Percentiles rank a stretch among this genome's conserved stretches.
phyloP scores from a whole-genome alignment of 2,888 invertebrate genomes.

The Drosophila kuntzei region DNA sequence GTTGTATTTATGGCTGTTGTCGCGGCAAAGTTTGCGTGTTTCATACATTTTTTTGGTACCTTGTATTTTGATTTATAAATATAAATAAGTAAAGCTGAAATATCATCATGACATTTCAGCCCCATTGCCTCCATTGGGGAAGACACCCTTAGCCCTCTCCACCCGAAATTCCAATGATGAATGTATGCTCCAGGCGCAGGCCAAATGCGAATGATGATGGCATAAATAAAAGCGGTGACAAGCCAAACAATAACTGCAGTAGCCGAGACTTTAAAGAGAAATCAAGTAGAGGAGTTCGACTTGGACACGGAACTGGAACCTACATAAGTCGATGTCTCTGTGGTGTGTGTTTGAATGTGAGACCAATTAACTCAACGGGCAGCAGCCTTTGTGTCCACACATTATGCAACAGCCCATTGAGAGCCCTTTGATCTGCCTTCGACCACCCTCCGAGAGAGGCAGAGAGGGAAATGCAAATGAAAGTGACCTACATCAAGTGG shows the following conservation, averaged over 20 bases:
- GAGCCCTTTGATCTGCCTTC: conserved; percentile 63
- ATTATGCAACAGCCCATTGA: conserved; percentile 72
- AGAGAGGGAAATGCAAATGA: conserved; percentile 59
- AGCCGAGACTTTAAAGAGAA: conserved; percentile 11
- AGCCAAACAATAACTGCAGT: conserved; percentile 47
- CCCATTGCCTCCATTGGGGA: conserved; percentile 6
- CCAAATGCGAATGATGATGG: conserved; percentile 55
- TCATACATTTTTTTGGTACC: conserved; percentile 43
- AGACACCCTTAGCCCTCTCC: conserved; percentile 8
- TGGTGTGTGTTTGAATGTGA: conserved; percentile 15
- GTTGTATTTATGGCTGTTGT: conserved; percentile 45
- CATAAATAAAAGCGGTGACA: conserved; percentile 69
- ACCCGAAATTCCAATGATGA: conserved; percentile 60
- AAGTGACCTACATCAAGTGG: conserved; percentile 80
- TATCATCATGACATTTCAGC: conserved; percentile 63
- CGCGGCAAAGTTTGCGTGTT: conserved; percentile 76
- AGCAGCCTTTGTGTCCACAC: conserved; percentile 59
- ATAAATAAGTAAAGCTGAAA: conserved; percentile 69
- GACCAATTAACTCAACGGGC: conserved; percentile 63
- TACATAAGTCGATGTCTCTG: conserved; percentile 1
- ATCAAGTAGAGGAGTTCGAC: conserved; percentile 8
- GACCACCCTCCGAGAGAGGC: conserved; percentile 64
- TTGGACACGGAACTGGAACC: conserved; percentile 12
- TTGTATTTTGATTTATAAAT: conserved; percentile 78
- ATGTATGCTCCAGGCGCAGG: conserved; percentile 73